These are phyloP conservation scores for Leptoteleia sp. DNA, from an alignment of 1,140 invertebrate species.

Conservation along the genomic window DNA sequence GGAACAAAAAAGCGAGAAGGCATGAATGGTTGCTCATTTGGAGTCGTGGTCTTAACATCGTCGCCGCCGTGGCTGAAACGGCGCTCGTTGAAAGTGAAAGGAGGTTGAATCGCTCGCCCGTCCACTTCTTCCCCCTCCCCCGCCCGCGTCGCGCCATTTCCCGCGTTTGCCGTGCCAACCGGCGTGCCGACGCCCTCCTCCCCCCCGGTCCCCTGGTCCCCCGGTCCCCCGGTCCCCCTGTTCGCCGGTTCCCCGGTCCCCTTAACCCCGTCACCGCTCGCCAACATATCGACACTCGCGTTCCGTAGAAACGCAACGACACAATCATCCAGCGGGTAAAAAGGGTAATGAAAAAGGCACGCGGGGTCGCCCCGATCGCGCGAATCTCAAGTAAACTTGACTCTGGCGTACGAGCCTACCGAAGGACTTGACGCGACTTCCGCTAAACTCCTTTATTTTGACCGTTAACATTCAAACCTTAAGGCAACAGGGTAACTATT, in stretches of 20 bases:
- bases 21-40: slow-evolving; percentile 53
- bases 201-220: too few species aligned
- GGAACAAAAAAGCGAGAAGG: slow-evolving; percentile 42
- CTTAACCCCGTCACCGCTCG: slow-evolving; percentile 28
- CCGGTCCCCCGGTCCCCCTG: too few species aligned
- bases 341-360: slow-evolving; percentile 30
- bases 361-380: slow-evolving; percentile 13
- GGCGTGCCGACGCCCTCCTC: slow-evolving; percentile 51
- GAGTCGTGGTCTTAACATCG: slow-evolving; percentile 44
- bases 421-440: slow-evolving; percentile 26
- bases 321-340: slow-evolving; percentile 37
- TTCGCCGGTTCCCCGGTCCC: too few species aligned
- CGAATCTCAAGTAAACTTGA: slow-evolving; percentile 52
- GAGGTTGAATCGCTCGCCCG: slow-evolving; percentile 80
- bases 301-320: slow-evolving; percentile 39
- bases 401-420: slow-evolving; percentile 35
- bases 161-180: slow-evolving; percentile 46
- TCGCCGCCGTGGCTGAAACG: slow-evolving; percentile 58
- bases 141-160: slow-evolving; percentile 39
- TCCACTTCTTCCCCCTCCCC: slow-evolving; percentile 72
- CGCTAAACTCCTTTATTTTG: neutral
- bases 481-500: too few species aligned
- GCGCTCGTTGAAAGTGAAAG: slow-evolving; percentile 81
- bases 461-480: too few species aligned
- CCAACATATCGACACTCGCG: slow-evolving; percentile 48